Conservation (phyloP, 2,888 invertebrate genomes). For the Eristalis arbustorum region DNA sequence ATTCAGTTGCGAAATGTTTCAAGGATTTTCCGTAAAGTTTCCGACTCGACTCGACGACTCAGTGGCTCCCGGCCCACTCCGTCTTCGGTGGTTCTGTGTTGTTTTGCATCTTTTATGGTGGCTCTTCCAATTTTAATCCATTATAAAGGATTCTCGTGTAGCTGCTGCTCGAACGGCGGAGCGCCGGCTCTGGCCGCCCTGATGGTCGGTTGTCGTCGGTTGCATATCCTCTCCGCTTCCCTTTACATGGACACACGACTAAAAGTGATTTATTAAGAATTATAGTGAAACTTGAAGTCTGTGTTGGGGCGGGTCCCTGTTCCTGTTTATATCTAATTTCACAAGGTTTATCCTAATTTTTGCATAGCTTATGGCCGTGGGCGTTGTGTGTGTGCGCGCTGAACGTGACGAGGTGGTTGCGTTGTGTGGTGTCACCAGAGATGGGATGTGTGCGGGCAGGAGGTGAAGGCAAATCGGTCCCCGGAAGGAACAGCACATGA, state of each 20-base stretch:
- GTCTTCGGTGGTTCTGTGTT: conserved; percentile 2
- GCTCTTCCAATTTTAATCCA: conserved; percentile 63
- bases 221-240: neutral
- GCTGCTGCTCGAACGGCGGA: neutral
- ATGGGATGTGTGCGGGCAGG: neutral
- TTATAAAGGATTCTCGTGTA: conserved; percentile 53
- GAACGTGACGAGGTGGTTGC: neutral
- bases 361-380: conserved; percentile 35
- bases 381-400: neutral
- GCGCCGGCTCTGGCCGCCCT: neutral
- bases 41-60: neutral
- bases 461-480: conserved; percentile 52
- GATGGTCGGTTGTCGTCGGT: conserved; percentile 11
- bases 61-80: neutral
- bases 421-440: neutral
- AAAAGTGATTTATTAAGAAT: conserved; percentile 68
- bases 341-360: conserved; percentile 63
- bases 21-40: conserved; percentile 41
- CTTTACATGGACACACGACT: conserved; percentile 7
- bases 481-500: conserved; percentile 51
- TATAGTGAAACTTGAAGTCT: conserved; percentile 66
- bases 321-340: conserved; percentile 66
- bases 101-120: conserved; percentile 11
- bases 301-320: conserved; percentile 35
- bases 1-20: conserved; percentile 61